phyloP scores from a whole-genome alignment of 2,113 vertebrate species.

The Gasterosteus aculeatus region DNA sequence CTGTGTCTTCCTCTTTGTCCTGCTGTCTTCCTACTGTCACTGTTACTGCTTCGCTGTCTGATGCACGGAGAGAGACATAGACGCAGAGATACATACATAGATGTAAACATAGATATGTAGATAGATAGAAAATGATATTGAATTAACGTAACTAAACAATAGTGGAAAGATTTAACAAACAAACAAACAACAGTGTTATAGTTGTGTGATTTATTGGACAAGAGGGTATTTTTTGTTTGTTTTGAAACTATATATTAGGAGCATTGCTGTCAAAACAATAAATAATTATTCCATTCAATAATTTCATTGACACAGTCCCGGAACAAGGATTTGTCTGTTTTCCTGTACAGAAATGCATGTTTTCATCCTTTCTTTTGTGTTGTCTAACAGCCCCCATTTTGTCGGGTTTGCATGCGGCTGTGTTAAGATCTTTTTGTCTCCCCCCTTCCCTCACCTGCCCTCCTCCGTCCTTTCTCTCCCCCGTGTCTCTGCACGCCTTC shows the following conservation, averaged over 20 bases:
- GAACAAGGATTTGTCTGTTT: background rate
- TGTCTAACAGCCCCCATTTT: slow-evolving; percentile 5
- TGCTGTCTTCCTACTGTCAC: slow-evolving; percentile 66
- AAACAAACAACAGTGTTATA: too few species aligned
- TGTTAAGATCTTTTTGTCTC: slow-evolving; percentile 22
- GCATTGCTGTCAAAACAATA: slow-evolving; percentile 9
- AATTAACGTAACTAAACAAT: too few species aligned
- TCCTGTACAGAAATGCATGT: slow-evolving; percentile 2
- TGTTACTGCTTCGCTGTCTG: slow-evolving; percentile 64
- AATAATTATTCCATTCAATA: background rate
- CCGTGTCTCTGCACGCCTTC: slow-evolving; percentile 53
- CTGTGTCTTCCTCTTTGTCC: slow-evolving; percentile 63
- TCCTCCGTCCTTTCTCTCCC: slow-evolving; percentile 45
- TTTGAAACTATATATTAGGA: slow-evolving; percentile 15
- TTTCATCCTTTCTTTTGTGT: background rate
- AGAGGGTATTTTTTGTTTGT: too few species aligned
- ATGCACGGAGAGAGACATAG: too few species aligned
- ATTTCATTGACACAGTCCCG: background rate
- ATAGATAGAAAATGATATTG: too few species aligned
- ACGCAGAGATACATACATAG: too few species aligned
- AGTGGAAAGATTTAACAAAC: too few species aligned
- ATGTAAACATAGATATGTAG: too few species aligned
- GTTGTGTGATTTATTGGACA: too few species aligned
- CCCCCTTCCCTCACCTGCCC: slow-evolving; percentile 40
- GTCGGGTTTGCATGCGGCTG: slow-evolving; percentile 34